A percentile compares a stretch with the other conserved stretches of the same genome.
These are phyloP conservation scores for Carduelis carduelis DNA, from an alignment of 2,797 vertebrate genomes.

Conservation along the genomic window DNA sequence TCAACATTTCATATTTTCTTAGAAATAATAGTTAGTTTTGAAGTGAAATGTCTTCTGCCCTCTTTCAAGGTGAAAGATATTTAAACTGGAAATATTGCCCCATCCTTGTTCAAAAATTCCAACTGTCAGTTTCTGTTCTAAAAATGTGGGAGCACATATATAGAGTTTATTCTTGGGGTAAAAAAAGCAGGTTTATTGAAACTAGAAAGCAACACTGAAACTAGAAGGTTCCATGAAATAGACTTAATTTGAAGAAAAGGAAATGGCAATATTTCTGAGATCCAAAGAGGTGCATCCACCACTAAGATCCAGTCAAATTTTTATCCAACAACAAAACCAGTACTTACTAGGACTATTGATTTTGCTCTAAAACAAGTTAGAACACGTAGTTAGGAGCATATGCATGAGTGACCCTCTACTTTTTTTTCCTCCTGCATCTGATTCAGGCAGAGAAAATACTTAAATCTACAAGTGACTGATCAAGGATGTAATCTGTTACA, in stretches of 20 bases:
- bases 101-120: neutral
- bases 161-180: fast-evolving
- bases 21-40: neutral
- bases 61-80: neutral
- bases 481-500: neutral
- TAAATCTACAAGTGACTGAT: neutral
- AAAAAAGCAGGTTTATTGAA: neutral
- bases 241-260: neutral
- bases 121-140: neutral
- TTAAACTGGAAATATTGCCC: neutral
- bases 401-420: fast-evolving
- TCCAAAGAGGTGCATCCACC: neutral
- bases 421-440: fast-evolving
- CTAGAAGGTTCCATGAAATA: neutral
- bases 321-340: neutral
- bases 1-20: neutral
- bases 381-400: neutral
- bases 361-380: neutral
- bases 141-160: neutral
- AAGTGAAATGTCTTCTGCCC: neutral
- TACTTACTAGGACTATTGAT: neutral
- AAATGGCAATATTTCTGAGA: neutral
- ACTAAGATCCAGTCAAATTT: neutral
- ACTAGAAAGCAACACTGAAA: neutral
- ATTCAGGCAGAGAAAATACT: neutral